Evolutionary conservation across 2,888 invertebrate species (phyloP), one percentile per base, ranked within the genome.

Genomic region (Pterobdella sp.): DNA sequence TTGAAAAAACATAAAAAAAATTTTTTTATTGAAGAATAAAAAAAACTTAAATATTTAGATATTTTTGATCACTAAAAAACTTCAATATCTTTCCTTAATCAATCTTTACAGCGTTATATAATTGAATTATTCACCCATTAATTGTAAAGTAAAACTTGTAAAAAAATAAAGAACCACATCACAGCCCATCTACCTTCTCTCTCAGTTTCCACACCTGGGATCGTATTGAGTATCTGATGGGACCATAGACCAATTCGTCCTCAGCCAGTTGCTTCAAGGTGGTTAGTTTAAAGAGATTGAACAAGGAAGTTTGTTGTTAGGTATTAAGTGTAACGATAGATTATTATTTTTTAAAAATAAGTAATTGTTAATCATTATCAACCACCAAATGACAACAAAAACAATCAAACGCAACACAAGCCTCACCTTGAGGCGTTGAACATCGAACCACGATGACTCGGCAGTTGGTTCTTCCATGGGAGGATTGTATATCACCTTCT

Each of bases 401-500:
- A 26, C 14, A 72, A 10, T 35, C 29, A 26, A 34, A 42, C 10
- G 22, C 68, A 36, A 31, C 34, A 34, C 32, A 60, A 32, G 60
- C 60, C 31, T 63, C 72, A 82, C 83, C 79, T 81, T 80, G 35
- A 80, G 75, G 68, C 80, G 79, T 68, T 78, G 78, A 18, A 78
- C 77, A 72, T 83, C 80, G 60, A 81, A 76, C 83, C 83, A 83
- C n/a, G 83, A 83, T 52, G 81, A 77, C 75, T 81, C 80, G 3
- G 77, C 69, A 3, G 78, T 77, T 10, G 82, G 79, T 22, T 77
- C 77, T 0, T 82, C 81, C 10, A 81, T 81, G 0, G 81, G 80
- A 1, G 82, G 82, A 14, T 75, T 78, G 75, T 80, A 83, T 37
- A 83, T 81, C 37, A 79, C 79, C 75, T 82, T 78, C 14, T 70